These are phyloP conservation scores for Esox lucius DNA, from an alignment of 2,797 vertebrate genomes.

Conservation along the genomic window DNA sequence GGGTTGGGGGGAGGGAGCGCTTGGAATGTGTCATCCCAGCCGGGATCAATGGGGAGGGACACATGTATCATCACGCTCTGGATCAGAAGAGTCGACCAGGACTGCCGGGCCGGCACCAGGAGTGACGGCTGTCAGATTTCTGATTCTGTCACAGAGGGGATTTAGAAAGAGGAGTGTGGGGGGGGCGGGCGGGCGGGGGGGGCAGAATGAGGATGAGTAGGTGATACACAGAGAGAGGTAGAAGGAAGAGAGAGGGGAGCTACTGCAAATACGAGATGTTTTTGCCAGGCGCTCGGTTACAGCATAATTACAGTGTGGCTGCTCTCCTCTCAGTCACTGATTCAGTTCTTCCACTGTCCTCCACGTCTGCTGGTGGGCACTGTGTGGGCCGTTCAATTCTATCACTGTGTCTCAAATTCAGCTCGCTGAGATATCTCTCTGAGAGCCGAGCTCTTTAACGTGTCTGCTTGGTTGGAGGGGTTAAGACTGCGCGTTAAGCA, in stretches of 20 bases:
- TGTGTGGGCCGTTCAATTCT: neutral
- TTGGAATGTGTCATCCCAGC: conserved; percentile 53
- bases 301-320: conserved; percentile 8
- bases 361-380: too few species aligned
- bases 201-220: conserved; percentile 33
- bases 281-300: conserved; percentile 18
- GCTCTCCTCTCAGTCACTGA: conserved; percentile 4
- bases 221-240: neutral
- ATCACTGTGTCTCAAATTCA: neutral
- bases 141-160: conserved; percentile 45
- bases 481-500: conserved; percentile 47
- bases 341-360: neutral
- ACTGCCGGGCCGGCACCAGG: conserved; percentile 30
- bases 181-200: too few species aligned
- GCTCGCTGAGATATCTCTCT: conserved; percentile 37
- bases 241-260: neutral
- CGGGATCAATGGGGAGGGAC: conserved; percentile 68
- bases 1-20: too few species aligned
- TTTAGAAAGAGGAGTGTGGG: conserved; percentile 34
- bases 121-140: conserved; percentile 52
- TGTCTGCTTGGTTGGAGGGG: conserved; percentile 38
- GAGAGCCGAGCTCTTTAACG: neutral
- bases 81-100: conserved; percentile 64
- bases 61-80: conserved; percentile 63
- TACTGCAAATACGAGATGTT: conserved; percentile 25